phyloP scores from a whole-genome alignment of 2,888 invertebrate genomes.

The Pachycephus smyrnensis region DNA sequence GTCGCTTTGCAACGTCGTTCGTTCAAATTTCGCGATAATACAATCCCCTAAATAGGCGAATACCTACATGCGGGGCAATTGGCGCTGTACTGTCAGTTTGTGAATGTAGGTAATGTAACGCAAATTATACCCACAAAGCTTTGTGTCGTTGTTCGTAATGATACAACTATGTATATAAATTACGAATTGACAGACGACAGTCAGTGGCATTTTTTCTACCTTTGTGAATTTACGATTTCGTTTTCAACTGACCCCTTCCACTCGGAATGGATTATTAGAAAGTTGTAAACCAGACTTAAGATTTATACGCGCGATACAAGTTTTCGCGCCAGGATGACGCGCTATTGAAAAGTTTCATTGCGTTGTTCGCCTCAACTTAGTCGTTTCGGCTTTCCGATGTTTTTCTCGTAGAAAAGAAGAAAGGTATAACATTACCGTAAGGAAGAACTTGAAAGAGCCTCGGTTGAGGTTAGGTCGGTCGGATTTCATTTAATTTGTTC shows the following conservation, averaged over 20 bases:
- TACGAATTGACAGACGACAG: background rate
- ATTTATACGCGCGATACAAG: background rate
- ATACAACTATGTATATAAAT: background rate
- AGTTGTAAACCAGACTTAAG: background rate
- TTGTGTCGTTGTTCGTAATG: no score
- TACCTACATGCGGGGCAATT: background rate
- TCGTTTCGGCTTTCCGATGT: background rate
- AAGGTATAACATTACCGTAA: background rate
- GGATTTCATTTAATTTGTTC: background rate
- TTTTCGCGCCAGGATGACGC: background rate
- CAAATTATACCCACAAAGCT: background rate
- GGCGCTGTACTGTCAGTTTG: background rate
- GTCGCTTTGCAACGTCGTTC: background rate
- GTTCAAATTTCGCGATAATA: background rate
- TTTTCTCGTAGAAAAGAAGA: background rate
- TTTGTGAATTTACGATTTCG: background rate
- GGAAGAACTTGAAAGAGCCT: background rate
- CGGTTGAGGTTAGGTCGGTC: background rate
- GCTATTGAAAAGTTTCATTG: background rate
- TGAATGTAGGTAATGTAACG: background rate
- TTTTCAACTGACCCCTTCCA: background rate
- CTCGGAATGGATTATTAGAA: background rate
- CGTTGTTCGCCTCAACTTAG: background rate
- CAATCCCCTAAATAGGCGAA: background rate
- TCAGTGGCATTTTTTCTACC: background rate